Percentiles rank a stretch among this genome's conserved stretches.
Conservation (phyloP, 2,888 invertebrate genomes). For the Trichogramma evanescens region DNA sequence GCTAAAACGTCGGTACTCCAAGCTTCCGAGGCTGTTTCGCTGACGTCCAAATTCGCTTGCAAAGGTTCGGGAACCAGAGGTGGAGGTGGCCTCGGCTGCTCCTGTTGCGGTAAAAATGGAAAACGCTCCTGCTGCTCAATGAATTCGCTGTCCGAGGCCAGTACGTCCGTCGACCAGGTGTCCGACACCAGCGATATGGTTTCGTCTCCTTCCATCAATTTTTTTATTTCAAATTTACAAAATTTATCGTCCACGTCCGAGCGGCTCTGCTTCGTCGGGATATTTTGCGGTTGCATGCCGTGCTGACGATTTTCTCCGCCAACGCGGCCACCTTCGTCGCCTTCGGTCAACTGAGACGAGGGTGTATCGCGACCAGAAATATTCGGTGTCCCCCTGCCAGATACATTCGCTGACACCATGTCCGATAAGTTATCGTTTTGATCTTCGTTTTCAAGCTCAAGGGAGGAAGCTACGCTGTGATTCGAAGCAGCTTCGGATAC, state of each 20-base stretch:
- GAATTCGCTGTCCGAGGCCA: slow-evolving; percentile 93
- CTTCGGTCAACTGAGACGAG: slow-evolving; percentile 83
- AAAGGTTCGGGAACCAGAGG: slow-evolving; percentile 41
- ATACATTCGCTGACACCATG: slow-evolving; percentile 93
- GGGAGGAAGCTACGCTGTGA: slow-evolving; percentile 86
- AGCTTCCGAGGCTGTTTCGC: slow-evolving; percentile 92
- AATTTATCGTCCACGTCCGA: slow-evolving; percentile 97
- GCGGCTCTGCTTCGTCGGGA: slow-evolving; percentile 68
- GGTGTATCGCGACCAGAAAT: slow-evolving; percentile 95
- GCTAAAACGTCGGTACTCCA: slow-evolving; percentile 97
- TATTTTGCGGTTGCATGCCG: slow-evolving; percentile 44
- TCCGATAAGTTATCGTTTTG: slow-evolving; percentile 93
- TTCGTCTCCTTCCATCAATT: slow-evolving; percentile 72
- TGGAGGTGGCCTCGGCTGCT: slow-evolving; percentile 42
- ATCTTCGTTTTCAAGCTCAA: slow-evolving; percentile 82
- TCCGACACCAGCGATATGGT: slow-evolving; percentile 95
- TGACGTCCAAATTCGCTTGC: slow-evolving; percentile 62
- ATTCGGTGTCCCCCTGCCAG: slow-evolving; percentile 86
- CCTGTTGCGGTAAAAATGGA: slow-evolving; percentile 31
- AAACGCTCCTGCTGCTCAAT: slow-evolving; percentile 66
- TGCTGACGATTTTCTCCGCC: slow-evolving; percentile 41
- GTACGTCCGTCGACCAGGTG: slow-evolving; percentile 97
- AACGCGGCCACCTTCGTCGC: slow-evolving; percentile 55
- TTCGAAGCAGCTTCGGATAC: slow-evolving; percentile 94
- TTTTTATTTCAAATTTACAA: slow-evolving; percentile 94